Conservation (phyloP, 2,113 vertebrate genomes). For the Ictidomys tridecemlineatus region DNA sequence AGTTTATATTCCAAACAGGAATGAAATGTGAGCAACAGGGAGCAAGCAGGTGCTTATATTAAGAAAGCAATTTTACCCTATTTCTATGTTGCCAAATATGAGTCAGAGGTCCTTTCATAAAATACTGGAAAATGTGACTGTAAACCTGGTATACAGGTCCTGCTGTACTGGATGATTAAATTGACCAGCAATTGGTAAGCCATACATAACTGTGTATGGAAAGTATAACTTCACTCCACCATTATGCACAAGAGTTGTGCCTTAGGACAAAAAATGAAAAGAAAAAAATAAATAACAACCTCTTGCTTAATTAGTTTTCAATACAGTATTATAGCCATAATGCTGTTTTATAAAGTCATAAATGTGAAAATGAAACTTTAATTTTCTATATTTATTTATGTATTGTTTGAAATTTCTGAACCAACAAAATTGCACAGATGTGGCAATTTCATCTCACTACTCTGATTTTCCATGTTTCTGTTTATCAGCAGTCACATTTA, state of each 20-base stretch:
- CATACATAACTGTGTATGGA: neutral
- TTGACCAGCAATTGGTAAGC: neutral
- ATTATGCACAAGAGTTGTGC: neutral
- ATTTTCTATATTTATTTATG: neutral
- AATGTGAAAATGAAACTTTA: neutral
- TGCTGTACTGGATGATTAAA: neutral
- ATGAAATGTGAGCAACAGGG: neutral
- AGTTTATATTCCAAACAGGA: neutral
- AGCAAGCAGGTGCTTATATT: neutral
- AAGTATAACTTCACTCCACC: neutral
- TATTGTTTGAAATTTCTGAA: neutral
- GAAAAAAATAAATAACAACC: neutral
- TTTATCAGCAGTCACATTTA: neutral
- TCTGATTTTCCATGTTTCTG: neutral
- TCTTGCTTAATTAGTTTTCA: neutral
- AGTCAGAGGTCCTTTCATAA: neutral
- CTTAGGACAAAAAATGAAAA: neutral
- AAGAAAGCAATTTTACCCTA: neutral
- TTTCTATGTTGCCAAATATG: neutral
- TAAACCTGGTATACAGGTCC: neutral
- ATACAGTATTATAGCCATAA: no score
- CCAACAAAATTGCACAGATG: neutral
- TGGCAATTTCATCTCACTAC: neutral
- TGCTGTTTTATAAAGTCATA: neutral
- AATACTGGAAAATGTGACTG: neutral